A percentile compares a stretch with the other conserved stretches of the same genome.
These are phyloP conservation scores for Lottia scabra DNA, from an alignment of 2,888 invertebrate species.

Conservation along the genomic window DNA sequence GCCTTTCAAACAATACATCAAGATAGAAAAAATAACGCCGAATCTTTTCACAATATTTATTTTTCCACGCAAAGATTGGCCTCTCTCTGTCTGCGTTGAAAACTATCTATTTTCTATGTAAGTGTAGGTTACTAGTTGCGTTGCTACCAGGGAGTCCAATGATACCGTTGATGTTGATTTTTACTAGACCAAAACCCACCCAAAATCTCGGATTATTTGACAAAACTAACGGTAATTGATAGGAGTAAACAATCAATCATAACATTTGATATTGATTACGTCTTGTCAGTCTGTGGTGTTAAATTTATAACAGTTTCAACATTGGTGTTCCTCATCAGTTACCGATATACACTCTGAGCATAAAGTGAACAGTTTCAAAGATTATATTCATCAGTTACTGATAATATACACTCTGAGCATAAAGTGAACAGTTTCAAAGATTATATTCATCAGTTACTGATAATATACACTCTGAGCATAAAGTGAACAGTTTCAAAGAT, in stretches of 20 bases:
- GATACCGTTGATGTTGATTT: constrained; percentile 2
- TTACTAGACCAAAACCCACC: background rate
- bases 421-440: too few relatives aligned
- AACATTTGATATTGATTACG: constrained; percentile 1
- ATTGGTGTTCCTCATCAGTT: too few relatives aligned
- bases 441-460: too few relatives aligned
- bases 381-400: too few relatives aligned
- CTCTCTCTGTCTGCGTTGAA: background rate
- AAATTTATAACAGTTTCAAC: too few relatives aligned
- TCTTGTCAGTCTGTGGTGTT: background rate
- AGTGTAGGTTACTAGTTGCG: background rate
- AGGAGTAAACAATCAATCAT: background rate
- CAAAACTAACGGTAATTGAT: background rate
- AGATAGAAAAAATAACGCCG: background rate
- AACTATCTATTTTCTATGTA: background rate
- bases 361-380: too few relatives aligned
- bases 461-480: too few relatives aligned
- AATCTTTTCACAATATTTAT: background rate
- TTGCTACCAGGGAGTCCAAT: background rate
- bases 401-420: too few relatives aligned
- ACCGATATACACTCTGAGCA: too few relatives aligned
- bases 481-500: too few relatives aligned
- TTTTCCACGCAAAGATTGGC: constrained; percentile 3
- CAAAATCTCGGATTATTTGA: background rate
- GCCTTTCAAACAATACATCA: background rate